Base-by-base conservation (phyloP, 2,113 vertebrate genomes). In the Siphamia tubifer region DNA sequence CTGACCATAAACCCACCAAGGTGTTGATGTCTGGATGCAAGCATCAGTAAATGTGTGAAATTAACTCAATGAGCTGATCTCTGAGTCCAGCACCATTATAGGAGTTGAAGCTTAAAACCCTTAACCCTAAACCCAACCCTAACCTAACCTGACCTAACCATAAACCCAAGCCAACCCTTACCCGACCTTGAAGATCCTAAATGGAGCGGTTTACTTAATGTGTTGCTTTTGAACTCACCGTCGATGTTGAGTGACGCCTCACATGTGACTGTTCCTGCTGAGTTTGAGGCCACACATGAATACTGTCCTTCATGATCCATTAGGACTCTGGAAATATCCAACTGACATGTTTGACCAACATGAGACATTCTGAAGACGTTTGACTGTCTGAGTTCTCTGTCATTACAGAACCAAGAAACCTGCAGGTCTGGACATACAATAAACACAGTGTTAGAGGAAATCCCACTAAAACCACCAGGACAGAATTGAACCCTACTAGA, bases 351-450 rank as follows among this genome's bases (percentile, higher is more conserved):
- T 49, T 97, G 94, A 88, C 95, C 97, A 83, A 92, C 94, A 5
- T 94, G 95, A 83, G 96, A 96, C 94, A 98, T 98, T 88, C 85
- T 93, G 43, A 95, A 95, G 87, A 94, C 92, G 0, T 95, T 87
- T 0, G 96, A 97, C 53, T 95, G 92, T 51, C 90, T 92, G 81
- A 99, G 92, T 90, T 98, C 95, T 84, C 90, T 94, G 71, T 95
- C 93, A 60, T 93, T 94, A 87, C 85, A 91, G 74, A 95, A 97
- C 97, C 98, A 99, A 48, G 93, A 92, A 13, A 96, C 72, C 82
- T 93, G 95, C 23, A 99, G 84, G 79, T 98, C 98, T 99, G 86
- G 7, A 67, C 23, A 68, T 1, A 56, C 15, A 62, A n/a, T 0
- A 21, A 11, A n/a, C 21, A 23, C 8, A n/a, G n/a, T n/a, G n/a